Conservation (phyloP, 2,888 invertebrate genomes). For the Tinea trinotella region DNA sequence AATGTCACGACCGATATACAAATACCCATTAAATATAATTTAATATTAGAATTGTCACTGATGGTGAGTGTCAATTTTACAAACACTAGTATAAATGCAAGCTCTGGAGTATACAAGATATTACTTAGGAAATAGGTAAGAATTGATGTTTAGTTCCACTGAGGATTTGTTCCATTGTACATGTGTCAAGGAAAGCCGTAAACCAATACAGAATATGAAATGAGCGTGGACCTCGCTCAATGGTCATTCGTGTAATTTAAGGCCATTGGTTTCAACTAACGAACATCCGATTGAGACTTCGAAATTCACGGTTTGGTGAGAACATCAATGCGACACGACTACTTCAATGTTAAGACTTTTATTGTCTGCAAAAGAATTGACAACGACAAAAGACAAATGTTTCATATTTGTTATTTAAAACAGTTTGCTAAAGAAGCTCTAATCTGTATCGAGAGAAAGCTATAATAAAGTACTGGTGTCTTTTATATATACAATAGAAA, state of each 20-base stretch:
- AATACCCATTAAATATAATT: neutral
- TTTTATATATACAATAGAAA: neutral
- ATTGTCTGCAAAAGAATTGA: no score
- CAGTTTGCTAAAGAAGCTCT: no score
- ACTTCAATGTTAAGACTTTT: no score
- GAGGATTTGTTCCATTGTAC: neutral
- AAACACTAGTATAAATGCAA: no score
- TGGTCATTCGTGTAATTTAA: conserved; percentile 12
- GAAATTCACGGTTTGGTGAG: neutral
- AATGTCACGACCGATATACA: conserved; percentile 13
- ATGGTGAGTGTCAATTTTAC: no score
- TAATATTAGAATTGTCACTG: no score
- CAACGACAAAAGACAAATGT: no score
- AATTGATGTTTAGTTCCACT: neutral
- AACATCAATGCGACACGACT: neutral
- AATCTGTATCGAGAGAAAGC: no score
- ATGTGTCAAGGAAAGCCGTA: conserved; percentile 14
- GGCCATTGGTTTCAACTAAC: neutral
- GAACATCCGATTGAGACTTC: conserved; percentile 1
- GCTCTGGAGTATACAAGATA: no score
- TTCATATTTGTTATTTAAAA: no score
- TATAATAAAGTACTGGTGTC: neutral
- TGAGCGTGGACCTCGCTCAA: conserved; percentile 15
- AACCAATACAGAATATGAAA: conserved; percentile 11
- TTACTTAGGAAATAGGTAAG: no score